Percentiles rank a stretch among this genome's conserved stretches.
phyloP scores from a whole-genome alignment of 2,888 invertebrate species.

The Lingula anatina region DNA sequence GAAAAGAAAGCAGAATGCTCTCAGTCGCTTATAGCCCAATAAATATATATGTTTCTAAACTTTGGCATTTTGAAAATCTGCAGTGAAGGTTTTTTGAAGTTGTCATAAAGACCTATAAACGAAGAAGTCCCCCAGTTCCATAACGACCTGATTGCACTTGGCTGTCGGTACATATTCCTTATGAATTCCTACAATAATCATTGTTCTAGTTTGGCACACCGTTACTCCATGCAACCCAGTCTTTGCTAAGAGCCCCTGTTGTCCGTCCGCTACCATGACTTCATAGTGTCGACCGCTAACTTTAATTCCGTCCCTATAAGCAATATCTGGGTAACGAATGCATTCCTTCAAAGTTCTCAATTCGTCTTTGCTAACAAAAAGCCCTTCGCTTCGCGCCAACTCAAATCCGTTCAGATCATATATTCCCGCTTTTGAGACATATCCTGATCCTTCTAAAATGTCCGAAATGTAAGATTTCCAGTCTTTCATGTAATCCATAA shows the following conservation, averaged over 20 bases:
- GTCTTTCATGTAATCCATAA: no score
- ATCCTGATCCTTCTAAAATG: slow-evolving; percentile 21
- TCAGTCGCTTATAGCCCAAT: no score
- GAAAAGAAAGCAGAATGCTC: no score
- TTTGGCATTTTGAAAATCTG: no score
- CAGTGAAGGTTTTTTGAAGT: no score
- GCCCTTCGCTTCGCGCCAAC: slow-evolving; percentile 18
- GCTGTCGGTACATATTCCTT: slow-evolving; percentile 17
- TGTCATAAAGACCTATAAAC: no score
- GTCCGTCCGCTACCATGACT: slow-evolving; percentile 30
- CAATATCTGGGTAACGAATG: slow-evolving; percentile 15
- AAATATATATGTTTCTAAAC: no score
- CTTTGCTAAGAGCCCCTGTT: slow-evolving; percentile 30
- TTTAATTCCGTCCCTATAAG: slow-evolving; percentile 21
- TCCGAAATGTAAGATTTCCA: slow-evolving; percentile 32
- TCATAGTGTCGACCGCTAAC: slow-evolving; percentile 22
- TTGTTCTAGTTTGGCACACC: slow-evolving; percentile 25
- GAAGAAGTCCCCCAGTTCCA: slow-evolving; percentile 31
- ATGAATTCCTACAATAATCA: slow-evolving; percentile 27
- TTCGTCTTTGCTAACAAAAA: slow-evolving; percentile 20
- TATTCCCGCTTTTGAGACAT: slow-evolving; percentile 22
- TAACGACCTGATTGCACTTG: slow-evolving; percentile 30
- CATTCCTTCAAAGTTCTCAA: slow-evolving; percentile 16
- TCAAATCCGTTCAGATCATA: slow-evolving; percentile 17
- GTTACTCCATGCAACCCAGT: slow-evolving; percentile 24